Conservation (phyloP, 1,140 invertebrate species). For the Cyclargus thomasi region DNA sequence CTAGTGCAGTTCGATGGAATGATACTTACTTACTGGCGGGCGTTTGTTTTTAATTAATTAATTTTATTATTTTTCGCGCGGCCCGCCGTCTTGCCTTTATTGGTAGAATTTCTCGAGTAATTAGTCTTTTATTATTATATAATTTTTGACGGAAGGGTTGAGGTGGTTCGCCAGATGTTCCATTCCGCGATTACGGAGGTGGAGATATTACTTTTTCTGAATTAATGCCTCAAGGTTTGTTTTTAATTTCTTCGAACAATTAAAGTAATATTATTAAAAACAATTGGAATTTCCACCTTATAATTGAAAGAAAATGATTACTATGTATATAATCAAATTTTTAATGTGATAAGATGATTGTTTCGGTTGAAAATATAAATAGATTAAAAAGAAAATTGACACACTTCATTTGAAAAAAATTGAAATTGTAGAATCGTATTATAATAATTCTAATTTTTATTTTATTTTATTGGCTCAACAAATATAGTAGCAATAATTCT, state of each 20-base stretch:
- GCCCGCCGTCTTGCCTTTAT: constrained; percentile 60
- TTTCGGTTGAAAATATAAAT: too few species aligned
- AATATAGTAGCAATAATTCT: too few species aligned
- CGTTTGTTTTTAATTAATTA: constrained; percentile 71
- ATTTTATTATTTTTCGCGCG: constrained; percentile 65
- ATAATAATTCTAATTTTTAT: background rate
- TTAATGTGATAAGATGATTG: too few species aligned
- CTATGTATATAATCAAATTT: too few species aligned
- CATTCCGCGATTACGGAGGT: constrained; percentile 6
- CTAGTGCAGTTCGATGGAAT: constrained; percentile 24
- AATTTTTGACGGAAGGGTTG: constrained; percentile 61
- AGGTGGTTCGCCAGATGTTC: constrained; percentile 57
- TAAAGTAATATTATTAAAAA: background rate
- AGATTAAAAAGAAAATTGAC: background rate
- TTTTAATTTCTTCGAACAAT: background rate
- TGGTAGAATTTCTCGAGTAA: constrained; percentile 58
- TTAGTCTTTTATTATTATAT: constrained; percentile 72
- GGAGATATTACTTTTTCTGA: background rate
- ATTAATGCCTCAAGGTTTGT: constrained; percentile 3
- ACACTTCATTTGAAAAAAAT: background rate
- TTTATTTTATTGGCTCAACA: background rate
- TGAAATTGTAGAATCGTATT: too few species aligned
- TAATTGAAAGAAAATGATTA: background rate
- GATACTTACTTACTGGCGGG: constrained; percentile 30
- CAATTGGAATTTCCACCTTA: background rate